Percentiles rank a stretch among this genome's conserved stretches.
These are phyloP conservation scores for Callipepla californica DNA, from an alignment of 2,113 vertebrate genomes.

Conservation along the genomic window DNA sequence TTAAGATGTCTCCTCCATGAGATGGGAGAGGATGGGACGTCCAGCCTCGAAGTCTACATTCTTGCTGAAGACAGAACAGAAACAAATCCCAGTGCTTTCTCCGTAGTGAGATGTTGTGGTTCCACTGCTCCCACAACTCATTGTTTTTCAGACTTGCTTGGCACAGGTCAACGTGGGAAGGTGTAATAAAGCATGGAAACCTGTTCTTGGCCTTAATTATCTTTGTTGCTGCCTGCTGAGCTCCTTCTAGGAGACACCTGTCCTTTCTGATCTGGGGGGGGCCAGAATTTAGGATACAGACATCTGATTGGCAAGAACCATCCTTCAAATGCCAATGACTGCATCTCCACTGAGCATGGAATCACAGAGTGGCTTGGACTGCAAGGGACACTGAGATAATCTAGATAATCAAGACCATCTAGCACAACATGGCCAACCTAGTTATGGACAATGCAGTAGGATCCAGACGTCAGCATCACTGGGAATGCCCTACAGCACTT, in stretches of 20 bases:
- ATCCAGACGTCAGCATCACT: neutral
- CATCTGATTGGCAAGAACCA: neutral
- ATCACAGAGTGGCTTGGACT: neutral
- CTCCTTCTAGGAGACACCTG: too few species aligned
- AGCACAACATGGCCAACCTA: rapidly evolving
- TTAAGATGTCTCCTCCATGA: neutral
- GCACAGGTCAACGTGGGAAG: slow-evolving; percentile 41
- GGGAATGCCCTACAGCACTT: neutral
- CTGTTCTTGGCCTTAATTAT: neutral
- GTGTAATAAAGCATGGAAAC: slow-evolving; percentile 62
- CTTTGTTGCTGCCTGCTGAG: too few species aligned
- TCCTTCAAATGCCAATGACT: neutral
- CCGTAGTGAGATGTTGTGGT: neutral
- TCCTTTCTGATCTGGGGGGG: too few species aligned
- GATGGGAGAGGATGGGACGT: neutral
- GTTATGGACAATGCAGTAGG: rapidly evolving
- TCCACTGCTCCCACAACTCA: neutral
- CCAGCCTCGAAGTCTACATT: neutral
- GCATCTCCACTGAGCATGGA: neutral
- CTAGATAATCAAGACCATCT: neutral
- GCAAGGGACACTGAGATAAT: neutral
- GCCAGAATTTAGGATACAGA: neutral
- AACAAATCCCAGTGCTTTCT: neutral
- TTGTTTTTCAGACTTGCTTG: slow-evolving; percentile 59
- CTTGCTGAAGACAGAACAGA: slow-evolving; percentile 1